Conservation (phyloP, 2,797 vertebrate genomes). For the Acanthurus tractus region DNA sequence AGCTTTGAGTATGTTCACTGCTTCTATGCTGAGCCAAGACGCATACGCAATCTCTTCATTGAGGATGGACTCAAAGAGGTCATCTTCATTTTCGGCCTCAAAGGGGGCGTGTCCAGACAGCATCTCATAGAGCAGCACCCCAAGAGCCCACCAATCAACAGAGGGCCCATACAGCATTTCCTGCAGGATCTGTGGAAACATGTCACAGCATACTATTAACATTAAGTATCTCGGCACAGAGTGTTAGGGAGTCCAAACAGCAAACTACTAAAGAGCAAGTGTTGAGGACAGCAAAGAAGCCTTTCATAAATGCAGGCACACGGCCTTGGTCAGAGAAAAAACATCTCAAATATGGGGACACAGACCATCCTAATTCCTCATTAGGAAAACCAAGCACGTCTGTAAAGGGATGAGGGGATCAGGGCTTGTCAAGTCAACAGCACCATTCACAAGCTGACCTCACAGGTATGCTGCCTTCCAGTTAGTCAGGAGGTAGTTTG, state of each 20-base stretch:
- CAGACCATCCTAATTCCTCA: conserved; percentile 31
- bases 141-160: conserved; percentile 99
- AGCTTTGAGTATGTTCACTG: conserved; percentile 93
- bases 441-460: conserved; percentile 38
- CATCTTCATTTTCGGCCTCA: conserved; percentile 97
- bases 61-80: conserved; percentile 96
- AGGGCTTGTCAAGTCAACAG: conserved; percentile 31
- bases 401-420: conserved; percentile 34
- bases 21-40: conserved; percentile 91
- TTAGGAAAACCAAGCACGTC: conserved; percentile 45
- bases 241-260: neutral
- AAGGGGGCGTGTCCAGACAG: conserved; percentile 96
- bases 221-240: conserved; percentile 31
- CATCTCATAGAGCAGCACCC: conserved; percentile 97
- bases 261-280: conserved; percentile 31
- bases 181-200: conserved; percentile 91
- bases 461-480: conserved; percentile 47
- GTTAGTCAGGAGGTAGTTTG: conserved; percentile 41
- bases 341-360: conserved; percentile 26
- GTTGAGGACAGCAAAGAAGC: conserved; percentile 54
- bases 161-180: conserved; percentile 96
- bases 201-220: conserved; percentile 19
- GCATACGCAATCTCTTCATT: conserved; percentile 95
- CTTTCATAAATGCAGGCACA: conserved; percentile 60
- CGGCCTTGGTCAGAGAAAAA: conserved; percentile 27